These are phyloP conservation scores for Auanema sp. DNA, from an alignment of 2,888 invertebrate species.

Conservation along the genomic window DNA sequence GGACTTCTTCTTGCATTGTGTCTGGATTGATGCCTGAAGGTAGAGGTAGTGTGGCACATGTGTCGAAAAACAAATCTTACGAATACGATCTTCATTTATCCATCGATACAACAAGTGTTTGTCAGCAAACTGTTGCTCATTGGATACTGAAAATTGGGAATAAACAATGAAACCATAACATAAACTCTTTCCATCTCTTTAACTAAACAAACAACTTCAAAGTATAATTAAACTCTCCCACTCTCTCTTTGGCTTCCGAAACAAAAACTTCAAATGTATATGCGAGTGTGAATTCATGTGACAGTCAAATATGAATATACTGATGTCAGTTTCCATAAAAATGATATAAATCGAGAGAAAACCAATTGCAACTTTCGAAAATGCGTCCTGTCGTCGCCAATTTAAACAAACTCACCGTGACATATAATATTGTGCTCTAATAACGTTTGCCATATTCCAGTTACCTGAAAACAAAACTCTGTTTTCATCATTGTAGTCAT, in stretches of 20 bases:
- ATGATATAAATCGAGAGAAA: too few species aligned
- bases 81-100: conserved; percentile 56
- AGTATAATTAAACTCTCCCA: too few species aligned
- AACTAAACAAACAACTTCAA: too few species aligned
- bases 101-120: conserved; percentile 82
- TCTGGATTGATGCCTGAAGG: background rate
- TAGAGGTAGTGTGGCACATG: conserved; percentile 3
- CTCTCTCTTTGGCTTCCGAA: too few species aligned
- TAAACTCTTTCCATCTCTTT: conserved; percentile 70
- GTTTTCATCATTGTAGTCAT: background rate
- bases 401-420: conserved; percentile 69
- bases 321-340: too few species aligned
- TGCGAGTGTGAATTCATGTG: too few species aligned
- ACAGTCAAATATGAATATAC: too few species aligned
- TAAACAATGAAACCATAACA: conserved; percentile 70
- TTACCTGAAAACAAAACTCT: conserved; percentile 35
- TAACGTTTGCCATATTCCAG: conserved; percentile 82
- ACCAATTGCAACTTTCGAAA: too few species aligned
- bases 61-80: conserved; percentile 3
- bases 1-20: conserved; percentile 14
- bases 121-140: conserved; percentile 81
- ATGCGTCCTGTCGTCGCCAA: background rate
- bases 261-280: too few species aligned
- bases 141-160: conserved; percentile 71
- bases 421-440: conserved; percentile 79